These are phyloP conservation scores for Ibycter americanus DNA, from an alignment of 2,797 vertebrate genomes.

Conservation along the genomic window DNA sequence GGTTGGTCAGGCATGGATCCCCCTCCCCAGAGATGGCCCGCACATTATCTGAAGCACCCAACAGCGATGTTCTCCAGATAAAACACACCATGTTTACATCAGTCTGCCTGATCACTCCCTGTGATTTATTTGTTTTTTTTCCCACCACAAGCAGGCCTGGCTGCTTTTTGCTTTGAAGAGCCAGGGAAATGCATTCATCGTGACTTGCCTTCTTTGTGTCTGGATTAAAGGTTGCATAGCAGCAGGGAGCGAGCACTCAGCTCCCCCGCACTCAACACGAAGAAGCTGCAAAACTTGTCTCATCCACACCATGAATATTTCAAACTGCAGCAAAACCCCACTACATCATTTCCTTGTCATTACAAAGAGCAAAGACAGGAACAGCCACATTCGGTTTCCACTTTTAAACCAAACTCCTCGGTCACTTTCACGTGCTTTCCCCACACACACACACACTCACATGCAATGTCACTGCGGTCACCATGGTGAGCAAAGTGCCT, in stretches of 20 bases:
- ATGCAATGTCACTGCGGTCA: background rate
- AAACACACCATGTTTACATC: background rate
- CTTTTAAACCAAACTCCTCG: background rate
- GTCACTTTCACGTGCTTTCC: background rate
- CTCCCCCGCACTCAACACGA: background rate
- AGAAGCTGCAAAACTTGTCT: slow-evolving; percentile 14
- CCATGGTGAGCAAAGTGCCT: accelerated
- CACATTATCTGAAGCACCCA: background rate
- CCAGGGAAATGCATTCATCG: background rate
- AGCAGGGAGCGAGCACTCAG: background rate
- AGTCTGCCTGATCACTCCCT: background rate
- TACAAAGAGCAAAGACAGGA: background rate
- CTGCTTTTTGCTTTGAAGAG: slow-evolving; percentile 41
- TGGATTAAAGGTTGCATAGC: slow-evolving; percentile 32
- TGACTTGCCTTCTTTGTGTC: background rate
- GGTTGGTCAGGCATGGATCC: background rate
- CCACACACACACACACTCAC: accelerated
- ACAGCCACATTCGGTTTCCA: background rate
- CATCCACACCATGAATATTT: background rate
- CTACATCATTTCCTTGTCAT: background rate
- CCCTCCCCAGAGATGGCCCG: background rate
- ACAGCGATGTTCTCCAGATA: background rate
- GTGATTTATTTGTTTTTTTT: background rate
- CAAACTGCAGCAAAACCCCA: background rate
- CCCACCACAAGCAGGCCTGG: background rate